Evolutionary conservation across 2,888 invertebrate species (phyloP).

Genomic region (Andrena minutula): DNA sequence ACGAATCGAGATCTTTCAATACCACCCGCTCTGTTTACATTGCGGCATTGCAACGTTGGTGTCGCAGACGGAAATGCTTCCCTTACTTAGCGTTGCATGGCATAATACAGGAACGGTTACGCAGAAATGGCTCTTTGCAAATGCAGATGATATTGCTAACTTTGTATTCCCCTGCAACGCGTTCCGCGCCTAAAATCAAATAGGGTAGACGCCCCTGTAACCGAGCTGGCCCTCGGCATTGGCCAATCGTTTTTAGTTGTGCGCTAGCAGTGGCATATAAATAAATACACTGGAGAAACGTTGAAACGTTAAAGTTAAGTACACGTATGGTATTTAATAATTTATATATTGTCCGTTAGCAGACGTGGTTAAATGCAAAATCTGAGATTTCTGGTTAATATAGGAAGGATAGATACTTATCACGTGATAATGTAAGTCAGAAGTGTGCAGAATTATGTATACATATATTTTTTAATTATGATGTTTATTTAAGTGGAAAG

Average conservation of each 20-base stretch:
- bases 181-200: not conserved
- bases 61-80: not conserved
- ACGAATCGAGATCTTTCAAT: conserved; percentile 18
- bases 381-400: not conserved
- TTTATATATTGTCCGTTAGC: not conserved
- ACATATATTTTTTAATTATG: no score
- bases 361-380: not conserved
- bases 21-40: not conserved
- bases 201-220: not conserved
- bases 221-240: not conserved
- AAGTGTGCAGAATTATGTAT: no score
- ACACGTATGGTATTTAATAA: not conserved
- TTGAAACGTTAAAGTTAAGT: not conserved
- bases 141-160: conserved; percentile 1
- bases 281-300: not conserved
- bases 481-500: no score
- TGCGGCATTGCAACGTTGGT: not conserved
- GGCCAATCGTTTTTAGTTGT: not conserved
- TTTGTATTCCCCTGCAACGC: not conserved
- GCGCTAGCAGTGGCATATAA: not conserved
- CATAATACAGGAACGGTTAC: not conserved
- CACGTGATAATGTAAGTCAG: not conserved
- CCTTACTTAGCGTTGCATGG: not conserved
- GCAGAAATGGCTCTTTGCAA: not conserved
- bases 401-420: not conserved